Base-by-base conservation (phyloP, 2,888 invertebrate genomes). In the Ethmia dodecea region DNA sequence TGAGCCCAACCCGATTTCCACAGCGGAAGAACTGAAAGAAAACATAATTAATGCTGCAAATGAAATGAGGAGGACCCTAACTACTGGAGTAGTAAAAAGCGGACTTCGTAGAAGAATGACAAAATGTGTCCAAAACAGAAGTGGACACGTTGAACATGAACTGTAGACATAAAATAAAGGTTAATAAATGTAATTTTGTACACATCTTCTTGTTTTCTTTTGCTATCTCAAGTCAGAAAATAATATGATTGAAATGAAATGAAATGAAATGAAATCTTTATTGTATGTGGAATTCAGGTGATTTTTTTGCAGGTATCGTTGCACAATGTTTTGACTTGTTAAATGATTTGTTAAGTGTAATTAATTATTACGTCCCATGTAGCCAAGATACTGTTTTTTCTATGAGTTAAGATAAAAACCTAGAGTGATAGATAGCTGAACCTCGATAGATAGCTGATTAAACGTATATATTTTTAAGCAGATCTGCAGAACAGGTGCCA, bases 361-460 rank as follows among this genome's bases (percentile, higher is more conserved):
- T 11, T 10, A 25, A 25, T 1, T 25, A 11, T n/a, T 25, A 25
- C 5, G 9, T 29, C 16, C 16, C 29, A 4, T 29, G 16, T 16
- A 11, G 13, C 9, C 13, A 5, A 9, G n/a, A 29, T 10, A n/a
- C 16, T 29, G 8, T 29, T 15, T 16, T 6, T 9, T 29, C 29
- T n/a, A 29, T 16, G 15, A 9, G n/a, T 16, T 29, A 9, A 29
- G 11, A 28, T 15, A 40, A 37, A 38, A 42, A 13, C 41, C 41
- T 30, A 38, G 33, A 35, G 30, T 41, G 30, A 37, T 30, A 38
- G 33, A 35, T 31, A 38, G 30, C 38, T 41, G 33, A 35, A 41
- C 38, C 37, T 38, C 33, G 34, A 34, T 35, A 26, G 38, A 37
- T 31, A 43, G 43, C 43, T 43, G 34, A 40, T 34, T 22, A 41